Percentiles rank a stretch among this genome's conserved stretches.
phyloP scores from a whole-genome alignment of 2,797 vertebrate species.

The Intellagama lesueurii region DNA sequence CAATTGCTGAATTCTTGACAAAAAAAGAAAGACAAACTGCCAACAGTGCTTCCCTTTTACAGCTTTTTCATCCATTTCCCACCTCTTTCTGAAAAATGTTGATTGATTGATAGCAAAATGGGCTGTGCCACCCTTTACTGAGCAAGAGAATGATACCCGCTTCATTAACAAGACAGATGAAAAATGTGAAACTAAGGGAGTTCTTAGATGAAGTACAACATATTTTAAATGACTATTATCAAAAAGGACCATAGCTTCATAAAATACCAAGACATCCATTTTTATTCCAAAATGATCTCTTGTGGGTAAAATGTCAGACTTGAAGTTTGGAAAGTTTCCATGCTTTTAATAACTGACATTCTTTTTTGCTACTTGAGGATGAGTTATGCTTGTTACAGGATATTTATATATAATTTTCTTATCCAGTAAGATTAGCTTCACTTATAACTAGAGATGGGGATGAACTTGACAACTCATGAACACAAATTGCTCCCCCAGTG shows the following conservation, averaged over 20 bases:
- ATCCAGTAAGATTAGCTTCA: background rate
- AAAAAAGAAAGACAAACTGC: background rate
- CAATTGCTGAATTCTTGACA: background rate
- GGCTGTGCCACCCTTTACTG: slow-evolving; percentile 4
- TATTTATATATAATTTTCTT: background rate
- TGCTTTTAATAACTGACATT: background rate
- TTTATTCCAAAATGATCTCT: slow-evolving; percentile 11
- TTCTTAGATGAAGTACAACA: slow-evolving; percentile 25
- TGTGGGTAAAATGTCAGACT: slow-evolving; percentile 2
- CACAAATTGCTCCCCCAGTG: too few relatives aligned
- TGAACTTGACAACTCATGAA: too few relatives aligned
- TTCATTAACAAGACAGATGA: slow-evolving; percentile 29
- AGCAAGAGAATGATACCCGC: slow-evolving; percentile 19
- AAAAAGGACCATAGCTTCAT: slow-evolving; percentile 20
- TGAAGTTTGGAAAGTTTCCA: slow-evolving; percentile 10
- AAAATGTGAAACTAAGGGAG: slow-evolving; percentile 25
- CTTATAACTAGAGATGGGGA: background rate
- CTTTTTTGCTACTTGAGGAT: background rate
- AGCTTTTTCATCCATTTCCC: background rate
- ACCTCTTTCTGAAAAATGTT: background rate
- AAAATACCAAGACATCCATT: slow-evolving; percentile 14
- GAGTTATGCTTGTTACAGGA: background rate
- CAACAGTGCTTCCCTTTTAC: background rate
- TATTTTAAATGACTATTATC: slow-evolving; percentile 30
- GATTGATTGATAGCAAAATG: slow-evolving; percentile 14